Conservation (phyloP, 2,113 vertebrate genomes). For the Electrona antarctica region DNA sequence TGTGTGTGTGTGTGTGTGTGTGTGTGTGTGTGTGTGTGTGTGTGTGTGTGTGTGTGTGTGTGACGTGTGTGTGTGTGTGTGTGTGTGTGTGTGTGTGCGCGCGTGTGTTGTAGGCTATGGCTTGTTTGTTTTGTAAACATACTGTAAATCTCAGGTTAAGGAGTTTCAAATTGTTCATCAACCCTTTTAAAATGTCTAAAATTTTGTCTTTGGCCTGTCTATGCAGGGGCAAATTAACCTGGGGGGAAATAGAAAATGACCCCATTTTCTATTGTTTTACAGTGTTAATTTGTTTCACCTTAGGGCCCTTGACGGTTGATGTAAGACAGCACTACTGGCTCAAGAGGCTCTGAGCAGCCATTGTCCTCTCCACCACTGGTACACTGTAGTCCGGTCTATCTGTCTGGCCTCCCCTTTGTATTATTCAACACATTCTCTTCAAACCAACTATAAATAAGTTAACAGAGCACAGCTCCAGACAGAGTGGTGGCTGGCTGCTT, state of each 20-base stretch:
- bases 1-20: no score
- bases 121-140: no score
- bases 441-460: slow-evolving; percentile 71
- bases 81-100: no score
- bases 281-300: background rate
- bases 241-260: background rate
- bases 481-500: slow-evolving; percentile 54
- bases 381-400: slow-evolving; percentile 39
- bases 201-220: no score
- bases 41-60: no score
- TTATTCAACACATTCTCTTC: slow-evolving; percentile 71
- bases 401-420: slow-evolving; percentile 63
- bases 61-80: no score
- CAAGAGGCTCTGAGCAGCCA: slow-evolving; percentile 36
- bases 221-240: background rate
- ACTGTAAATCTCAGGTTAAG: no score
- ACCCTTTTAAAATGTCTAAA: no score
- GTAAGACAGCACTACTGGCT: slow-evolving; percentile 15
- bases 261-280: background rate
- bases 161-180: no score
- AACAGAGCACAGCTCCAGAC: slow-evolving; percentile 50
- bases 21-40: no score
- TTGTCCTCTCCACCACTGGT: slow-evolving; percentile 12
- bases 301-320: slow-evolving; percentile 13
- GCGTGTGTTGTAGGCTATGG: no score